Conservation (phyloP, 2,113 vertebrate genomes). For the Illadopsis cleaveri region DNA sequence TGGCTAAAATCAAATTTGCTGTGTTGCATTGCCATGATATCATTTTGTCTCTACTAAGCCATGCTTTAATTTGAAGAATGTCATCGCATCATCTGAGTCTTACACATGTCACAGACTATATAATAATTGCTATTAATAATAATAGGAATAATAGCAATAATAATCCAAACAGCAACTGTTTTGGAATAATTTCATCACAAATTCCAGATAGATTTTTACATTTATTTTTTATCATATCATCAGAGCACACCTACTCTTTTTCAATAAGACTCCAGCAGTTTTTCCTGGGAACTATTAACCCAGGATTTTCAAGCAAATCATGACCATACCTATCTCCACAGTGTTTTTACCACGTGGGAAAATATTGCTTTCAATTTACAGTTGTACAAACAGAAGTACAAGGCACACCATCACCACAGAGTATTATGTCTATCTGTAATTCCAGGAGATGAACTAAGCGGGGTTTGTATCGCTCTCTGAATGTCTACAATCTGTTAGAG, state of each 20-base stretch:
- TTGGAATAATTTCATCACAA: not conserved
- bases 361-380: not conserved
- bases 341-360: not conserved
- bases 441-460: not conserved
- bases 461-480: not conserved
- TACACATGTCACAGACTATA: not conserved
- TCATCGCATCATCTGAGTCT: not conserved
- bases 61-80: not conserved
- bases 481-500: not conserved
- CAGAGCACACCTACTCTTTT: not conserved
- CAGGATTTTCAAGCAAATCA: not conserved
- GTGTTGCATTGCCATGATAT: not conserved
- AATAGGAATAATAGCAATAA: too few species aligned
- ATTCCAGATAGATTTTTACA: not conserved
- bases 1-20: not conserved
- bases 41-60: not conserved
- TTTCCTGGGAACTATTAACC: not conserved
- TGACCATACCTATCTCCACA: not conserved
- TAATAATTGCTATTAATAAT: not conserved
- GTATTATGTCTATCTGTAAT: not conserved
- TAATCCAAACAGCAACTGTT: not conserved
- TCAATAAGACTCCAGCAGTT: not conserved
- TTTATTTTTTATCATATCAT: not conserved
- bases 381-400: not conserved
- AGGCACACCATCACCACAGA: not conserved